phyloP scores from a whole-genome alignment of 2,797 vertebrate species.

The Epinephelus awoara region DNA sequence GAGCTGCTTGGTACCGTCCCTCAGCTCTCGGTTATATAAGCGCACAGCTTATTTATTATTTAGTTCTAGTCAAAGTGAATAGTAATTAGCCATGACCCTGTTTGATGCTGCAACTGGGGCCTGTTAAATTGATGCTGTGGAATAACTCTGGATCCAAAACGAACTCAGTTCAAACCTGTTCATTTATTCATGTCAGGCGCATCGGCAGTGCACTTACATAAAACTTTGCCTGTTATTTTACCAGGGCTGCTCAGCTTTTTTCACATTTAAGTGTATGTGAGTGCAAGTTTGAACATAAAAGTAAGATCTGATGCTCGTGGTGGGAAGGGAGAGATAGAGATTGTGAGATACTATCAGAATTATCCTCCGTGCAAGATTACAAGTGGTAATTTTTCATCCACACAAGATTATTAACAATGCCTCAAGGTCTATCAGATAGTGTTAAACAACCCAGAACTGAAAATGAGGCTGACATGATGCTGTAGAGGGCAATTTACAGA shows the following conservation, averaged over 20 bases:
- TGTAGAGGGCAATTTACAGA: conserved; percentile 41
- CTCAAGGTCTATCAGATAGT: conserved; percentile 63
- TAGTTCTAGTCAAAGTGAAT: conserved; percentile 74
- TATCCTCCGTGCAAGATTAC: conserved; percentile 52
- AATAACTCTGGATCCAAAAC: conserved; percentile 67
- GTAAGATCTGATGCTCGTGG: not conserved
- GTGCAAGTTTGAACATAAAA: conserved; percentile 22
- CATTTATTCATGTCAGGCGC: conserved; percentile 77
- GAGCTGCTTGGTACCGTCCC: conserved; percentile 29
- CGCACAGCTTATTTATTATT: conserved; percentile 76
- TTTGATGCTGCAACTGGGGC: conserved; percentile 77
- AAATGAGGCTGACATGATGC: conserved; percentile 41
- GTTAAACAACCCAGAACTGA: conserved; percentile 47
- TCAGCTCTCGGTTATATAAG: conserved; percentile 65
- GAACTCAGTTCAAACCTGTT: conserved; percentile 70
- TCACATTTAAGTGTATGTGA: conserved; percentile 14
- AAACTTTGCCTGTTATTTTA: conserved; percentile 40
- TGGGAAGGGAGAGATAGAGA: not conserved
- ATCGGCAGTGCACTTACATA: conserved; percentile 51
- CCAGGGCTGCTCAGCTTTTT: conserved; percentile 17
- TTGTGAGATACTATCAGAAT: conserved; percentile 52
- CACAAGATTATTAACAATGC: conserved; percentile 47
- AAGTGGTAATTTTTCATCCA: conserved; percentile 44
- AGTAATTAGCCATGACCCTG: conserved; percentile 78
- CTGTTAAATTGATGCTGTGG: conserved; percentile 75